Evolutionary conservation across 2,797 vertebrate species (phyloP).

Genomic region (Hozukius guyotensis): DNA sequence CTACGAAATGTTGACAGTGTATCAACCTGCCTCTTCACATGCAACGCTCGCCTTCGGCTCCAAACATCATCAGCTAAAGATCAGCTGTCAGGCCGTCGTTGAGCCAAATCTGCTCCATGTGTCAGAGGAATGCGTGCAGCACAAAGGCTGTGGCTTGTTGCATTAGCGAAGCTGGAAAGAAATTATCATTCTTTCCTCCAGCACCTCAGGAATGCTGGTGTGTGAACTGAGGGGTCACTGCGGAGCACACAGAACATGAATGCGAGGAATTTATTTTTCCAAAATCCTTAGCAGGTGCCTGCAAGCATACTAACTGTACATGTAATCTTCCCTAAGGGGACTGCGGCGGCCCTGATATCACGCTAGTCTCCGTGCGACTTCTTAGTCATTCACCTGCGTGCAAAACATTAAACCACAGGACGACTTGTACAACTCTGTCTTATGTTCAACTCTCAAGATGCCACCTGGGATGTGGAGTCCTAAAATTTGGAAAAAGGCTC

Average conservation of each 20-base stretch:
- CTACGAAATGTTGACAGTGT: slow-evolving; percentile 7
- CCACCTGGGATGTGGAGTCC: slow-evolving; percentile 32
- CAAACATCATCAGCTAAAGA: slow-evolving; percentile 29
- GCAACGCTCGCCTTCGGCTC: slow-evolving; percentile 15
- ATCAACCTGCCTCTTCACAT: slow-evolving; percentile 8
- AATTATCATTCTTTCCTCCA: slow-evolving; percentile 48
- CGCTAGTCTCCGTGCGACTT: slow-evolving; percentile 26
- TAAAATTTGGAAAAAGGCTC: slow-evolving; percentile 23
- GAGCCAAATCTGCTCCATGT: slow-evolving; percentile 64
- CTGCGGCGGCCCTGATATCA: slow-evolving; percentile 29
- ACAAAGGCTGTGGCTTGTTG: slow-evolving; percentile 43
- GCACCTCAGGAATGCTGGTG: slow-evolving; percentile 68
- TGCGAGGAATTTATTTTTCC: slow-evolving; percentile 60
- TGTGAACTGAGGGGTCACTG: slow-evolving; percentile 63
- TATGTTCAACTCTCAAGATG: background rate
- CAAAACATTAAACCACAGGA: slow-evolving; percentile 23
- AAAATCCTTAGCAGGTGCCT: slow-evolving; percentile 74
- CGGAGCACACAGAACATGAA: slow-evolving; percentile 47
- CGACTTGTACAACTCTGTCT: background rate
- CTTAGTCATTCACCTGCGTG: slow-evolving; percentile 32
- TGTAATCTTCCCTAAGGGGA: slow-evolving; percentile 52
- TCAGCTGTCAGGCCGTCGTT: slow-evolving; percentile 57
- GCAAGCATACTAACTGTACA: slow-evolving; percentile 46
- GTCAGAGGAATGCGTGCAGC: slow-evolving; percentile 55
- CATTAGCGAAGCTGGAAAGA: slow-evolving; percentile 58